phyloP scores from a whole-genome alignment of 1,140 invertebrate species.

The Lysiphlebus fabarum region DNA sequence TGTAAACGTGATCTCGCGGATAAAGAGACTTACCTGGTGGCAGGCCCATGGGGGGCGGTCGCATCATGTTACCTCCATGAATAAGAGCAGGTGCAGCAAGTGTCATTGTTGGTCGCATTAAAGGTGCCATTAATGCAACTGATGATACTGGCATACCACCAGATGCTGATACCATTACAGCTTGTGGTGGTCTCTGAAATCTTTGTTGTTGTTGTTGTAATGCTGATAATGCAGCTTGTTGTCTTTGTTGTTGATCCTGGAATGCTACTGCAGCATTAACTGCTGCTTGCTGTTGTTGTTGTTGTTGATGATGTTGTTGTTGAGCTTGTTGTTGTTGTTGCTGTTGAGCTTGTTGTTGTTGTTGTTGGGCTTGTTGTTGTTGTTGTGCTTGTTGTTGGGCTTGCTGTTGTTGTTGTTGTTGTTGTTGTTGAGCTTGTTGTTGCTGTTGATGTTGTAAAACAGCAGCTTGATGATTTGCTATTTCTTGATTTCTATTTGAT shows the following conservation, averaged over 20 bases:
- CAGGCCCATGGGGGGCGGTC: constrained; percentile 67
- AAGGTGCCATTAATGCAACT: constrained; percentile 61
- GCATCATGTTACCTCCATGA: constrained; percentile 70
- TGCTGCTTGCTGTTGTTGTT: constrained; percentile 36
- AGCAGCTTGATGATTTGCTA: constrained; percentile 53
- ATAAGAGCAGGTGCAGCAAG: constrained; percentile 66
- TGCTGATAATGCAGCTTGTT: constrained; percentile 46
- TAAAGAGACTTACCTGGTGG: constrained; percentile 65
- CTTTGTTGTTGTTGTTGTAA: constrained; percentile 42
- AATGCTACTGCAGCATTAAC: constrained; percentile 46
- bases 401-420: constrained; percentile 39
- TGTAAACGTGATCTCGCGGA: not conserved
- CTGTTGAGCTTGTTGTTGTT: constrained; percentile 41
- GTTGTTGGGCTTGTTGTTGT: constrained; percentile 32
- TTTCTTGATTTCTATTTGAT: constrained; percentile 56
- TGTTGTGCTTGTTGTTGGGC: constrained; percentile 34
- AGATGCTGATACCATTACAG: constrained; percentile 49
- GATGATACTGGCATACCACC: constrained; percentile 56
- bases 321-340: constrained; percentile 36
- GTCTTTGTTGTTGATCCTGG: constrained; percentile 53
- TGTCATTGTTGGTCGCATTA: constrained; percentile 63
- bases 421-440: constrained; percentile 16
- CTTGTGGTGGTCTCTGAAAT: constrained; percentile 46
- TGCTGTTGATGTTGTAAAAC: constrained; percentile 38
- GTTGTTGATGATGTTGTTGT: constrained; percentile 34